A percentile compares a stretch with the other conserved stretches of the same genome.
Evolutionary conservation across 2,888 invertebrate species (phyloP).

Genomic region (Eulithis prunata): DNA sequence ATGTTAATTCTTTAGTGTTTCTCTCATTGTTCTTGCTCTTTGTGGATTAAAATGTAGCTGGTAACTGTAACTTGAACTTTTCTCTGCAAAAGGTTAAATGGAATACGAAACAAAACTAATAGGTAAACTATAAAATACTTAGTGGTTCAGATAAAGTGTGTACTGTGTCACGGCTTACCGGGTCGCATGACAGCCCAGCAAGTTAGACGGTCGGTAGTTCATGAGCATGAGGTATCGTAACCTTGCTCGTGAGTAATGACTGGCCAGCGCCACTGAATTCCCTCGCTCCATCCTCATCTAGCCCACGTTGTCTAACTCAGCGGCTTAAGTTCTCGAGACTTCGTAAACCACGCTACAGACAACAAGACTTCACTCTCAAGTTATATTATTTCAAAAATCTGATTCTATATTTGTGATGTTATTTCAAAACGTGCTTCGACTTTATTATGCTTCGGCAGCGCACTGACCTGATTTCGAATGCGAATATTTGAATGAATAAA

Average conservation of each 20-base stretch:
- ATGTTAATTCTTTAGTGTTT: constrained; percentile 41
- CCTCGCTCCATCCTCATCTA: constrained; percentile 31
- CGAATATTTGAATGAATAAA: constrained; percentile 37
- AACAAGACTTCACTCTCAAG: constrained; percentile 3
- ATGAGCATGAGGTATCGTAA: constrained; percentile 33
- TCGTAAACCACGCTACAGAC: constrained; percentile 19
- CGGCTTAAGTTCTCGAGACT: constrained; percentile 28
- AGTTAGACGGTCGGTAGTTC: constrained; percentile 30
- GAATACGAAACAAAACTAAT: no score
- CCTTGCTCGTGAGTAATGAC: constrained; percentile 34
- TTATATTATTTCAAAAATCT: constrained; percentile 16
- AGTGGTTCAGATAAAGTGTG: no score
- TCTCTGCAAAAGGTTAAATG: background rate
- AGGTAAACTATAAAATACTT: no score
- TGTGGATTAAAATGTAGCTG: constrained; percentile 17
- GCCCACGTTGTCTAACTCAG: constrained; percentile 27
- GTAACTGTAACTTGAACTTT: constrained; percentile 1
- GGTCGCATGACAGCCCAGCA: constrained; percentile 8
- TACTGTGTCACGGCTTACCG: constrained; percentile 1
- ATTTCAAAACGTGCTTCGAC: constrained; percentile 25
- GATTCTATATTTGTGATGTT: constrained; percentile 17
- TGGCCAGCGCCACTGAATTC: constrained; percentile 29
- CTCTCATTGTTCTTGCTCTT: constrained; percentile 29
- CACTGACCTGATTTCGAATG: constrained; percentile 28
- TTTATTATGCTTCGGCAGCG: constrained; percentile 23